Conservation (phyloP, 1,140 invertebrate genomes). For the Episyrphus balteatus region DNA sequence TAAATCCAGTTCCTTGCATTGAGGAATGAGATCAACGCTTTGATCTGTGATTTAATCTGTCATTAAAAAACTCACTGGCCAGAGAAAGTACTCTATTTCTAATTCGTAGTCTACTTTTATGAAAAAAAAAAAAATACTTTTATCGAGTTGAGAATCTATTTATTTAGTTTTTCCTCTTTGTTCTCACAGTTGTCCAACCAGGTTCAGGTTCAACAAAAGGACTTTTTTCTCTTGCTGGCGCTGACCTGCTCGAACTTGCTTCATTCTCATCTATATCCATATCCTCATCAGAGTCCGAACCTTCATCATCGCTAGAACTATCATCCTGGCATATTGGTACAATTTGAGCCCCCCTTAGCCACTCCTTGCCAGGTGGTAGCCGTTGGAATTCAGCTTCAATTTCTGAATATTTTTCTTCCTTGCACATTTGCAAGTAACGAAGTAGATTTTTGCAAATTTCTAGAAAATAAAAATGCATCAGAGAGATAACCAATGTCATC, state of each 20-base stretch:
- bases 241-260: slow-evolving; percentile 7
- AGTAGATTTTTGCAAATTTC: slow-evolving; percentile 40
- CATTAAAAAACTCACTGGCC: too few species aligned
- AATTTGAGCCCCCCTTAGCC: slow-evolving; percentile 34
- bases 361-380: slow-evolving; percentile 33
- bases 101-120: too few species aligned
- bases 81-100: too few species aligned
- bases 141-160: too few species aligned
- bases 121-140: too few species aligned
- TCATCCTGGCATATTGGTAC: slow-evolving; percentile 32
- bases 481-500: background rate
- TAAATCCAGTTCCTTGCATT: too few species aligned
- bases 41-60: too few species aligned
- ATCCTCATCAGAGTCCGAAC: slow-evolving; percentile 23
- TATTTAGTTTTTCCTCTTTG: slow-evolving; percentile 31
- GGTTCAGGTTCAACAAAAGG: slow-evolving; percentile 42
- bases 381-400: slow-evolving; percentile 33
- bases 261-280: slow-evolving; percentile 26
- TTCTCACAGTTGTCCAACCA: slow-evolving; percentile 46
- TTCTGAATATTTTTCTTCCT: slow-evolving; percentile 31
- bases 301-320: slow-evolving; percentile 38
- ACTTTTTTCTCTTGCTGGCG: slow-evolving; percentile 26
- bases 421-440: slow-evolving; percentile 37
- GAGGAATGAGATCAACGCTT: too few species aligned
- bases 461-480: slow-evolving; percentile 9